A percentile compares a stretch with the other conserved stretches of the same genome.
These are phyloP conservation scores for Galagoides demidoff DNA, from an alignment of 2,797 vertebrate genomes.

Conservation along the genomic window DNA sequence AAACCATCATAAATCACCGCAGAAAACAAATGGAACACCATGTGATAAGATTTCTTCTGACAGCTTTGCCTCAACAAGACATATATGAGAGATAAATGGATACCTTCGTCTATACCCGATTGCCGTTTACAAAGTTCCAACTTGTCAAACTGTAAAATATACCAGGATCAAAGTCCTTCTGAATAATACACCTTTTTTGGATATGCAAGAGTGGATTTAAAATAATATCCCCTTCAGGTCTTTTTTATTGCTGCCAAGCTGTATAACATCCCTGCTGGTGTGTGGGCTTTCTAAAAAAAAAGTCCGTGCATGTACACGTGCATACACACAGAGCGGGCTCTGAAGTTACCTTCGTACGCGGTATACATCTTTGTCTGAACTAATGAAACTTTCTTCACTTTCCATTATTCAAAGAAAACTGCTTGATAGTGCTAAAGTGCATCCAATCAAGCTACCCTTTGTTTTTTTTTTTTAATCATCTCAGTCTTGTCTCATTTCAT, in stretches of 20 bases:
- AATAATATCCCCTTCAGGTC: constrained; percentile 69
- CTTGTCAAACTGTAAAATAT: constrained; percentile 90
- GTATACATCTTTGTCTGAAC: constrained; percentile 39
- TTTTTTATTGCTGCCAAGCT: constrained; percentile 74
- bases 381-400: constrained; percentile 65
- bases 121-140: constrained; percentile 90
- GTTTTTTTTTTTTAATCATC: constrained; percentile 53
- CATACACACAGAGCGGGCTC: neutral
- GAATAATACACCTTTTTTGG: constrained; percentile 85
- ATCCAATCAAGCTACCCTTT: constrained; percentile 45
- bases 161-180: constrained; percentile 84
- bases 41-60: constrained; percentile 92
- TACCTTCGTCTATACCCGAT: constrained; percentile 89
- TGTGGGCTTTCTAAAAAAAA: constrained; percentile 56
- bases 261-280: constrained; percentile 49
- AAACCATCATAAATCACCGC: constrained; percentile 94
- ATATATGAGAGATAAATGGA: constrained; percentile 91
- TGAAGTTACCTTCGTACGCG: constrained; percentile 43
- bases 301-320: neutral
- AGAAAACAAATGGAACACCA: constrained; percentile 93
- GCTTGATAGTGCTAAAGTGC: constrained; percentile 57
- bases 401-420: constrained; percentile 64
- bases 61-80: constrained; percentile 91
- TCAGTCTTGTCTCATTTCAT: constrained; percentile 62
- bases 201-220: constrained; percentile 82